Conservation (phyloP, 2,888 invertebrate species). For the Heliconius aoede region DNA sequence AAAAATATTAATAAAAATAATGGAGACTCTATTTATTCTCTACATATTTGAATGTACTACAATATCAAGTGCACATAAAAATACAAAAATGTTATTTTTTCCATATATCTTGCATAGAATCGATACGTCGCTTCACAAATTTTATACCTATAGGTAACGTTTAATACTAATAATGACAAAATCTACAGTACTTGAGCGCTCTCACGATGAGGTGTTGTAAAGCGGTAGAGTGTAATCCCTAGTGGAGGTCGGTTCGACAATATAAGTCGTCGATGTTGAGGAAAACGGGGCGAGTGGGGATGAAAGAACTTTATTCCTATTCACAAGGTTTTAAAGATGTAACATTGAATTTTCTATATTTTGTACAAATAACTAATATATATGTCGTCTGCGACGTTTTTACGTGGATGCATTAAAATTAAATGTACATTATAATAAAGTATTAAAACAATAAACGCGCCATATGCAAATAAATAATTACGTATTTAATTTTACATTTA, state of each 20-base stretch:
- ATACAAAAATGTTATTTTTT: neutral
- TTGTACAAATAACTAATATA: neutral
- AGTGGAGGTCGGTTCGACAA: conserved; percentile 38
- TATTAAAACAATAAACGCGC: no score
- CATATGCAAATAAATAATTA: no score
- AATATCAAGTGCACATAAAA: no score
- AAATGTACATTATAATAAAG: no score
- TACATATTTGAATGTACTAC: no score
- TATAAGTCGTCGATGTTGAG: conserved; percentile 35
- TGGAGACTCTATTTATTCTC: no score
- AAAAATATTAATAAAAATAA: no score
- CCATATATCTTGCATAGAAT: neutral
- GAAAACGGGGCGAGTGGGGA: conserved; percentile 43
- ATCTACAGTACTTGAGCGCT: conserved; percentile 22
- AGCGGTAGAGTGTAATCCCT: conserved; percentile 42
- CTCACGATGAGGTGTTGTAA: conserved; percentile 30
- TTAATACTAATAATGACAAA: conserved; percentile 1
- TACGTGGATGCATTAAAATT: neutral
- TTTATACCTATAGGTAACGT: neutral
- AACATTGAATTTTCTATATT: conserved; percentile 33
- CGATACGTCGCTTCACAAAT: neutral
- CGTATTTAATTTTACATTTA: no score
- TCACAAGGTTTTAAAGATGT: conserved; percentile 45
- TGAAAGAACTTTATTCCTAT: conserved; percentile 34
- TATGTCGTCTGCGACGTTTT: neutral